Base-by-base conservation (phyloP, 2,888 invertebrate genomes). In the Callyntrura guangdongensis region DNA sequence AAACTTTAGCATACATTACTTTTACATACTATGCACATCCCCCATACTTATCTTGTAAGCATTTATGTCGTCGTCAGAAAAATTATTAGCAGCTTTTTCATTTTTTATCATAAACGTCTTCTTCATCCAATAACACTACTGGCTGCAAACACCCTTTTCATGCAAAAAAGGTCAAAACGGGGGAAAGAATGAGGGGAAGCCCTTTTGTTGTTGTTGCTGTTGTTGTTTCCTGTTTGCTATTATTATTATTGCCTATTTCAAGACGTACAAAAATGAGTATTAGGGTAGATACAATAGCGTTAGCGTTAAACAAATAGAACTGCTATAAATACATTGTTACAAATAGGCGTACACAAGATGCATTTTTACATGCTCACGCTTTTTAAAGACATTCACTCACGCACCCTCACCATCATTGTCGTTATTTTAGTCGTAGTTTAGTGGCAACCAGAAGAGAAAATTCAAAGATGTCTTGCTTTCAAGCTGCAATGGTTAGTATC, bases 161-260 rank as follows among this genome's bases (percentile, higher is more conserved):
- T 49, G 53, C 53, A 69, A 49, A 9, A 74, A 74, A 74, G 74
- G 74, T 74, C 49, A 74, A 49, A 47, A 74, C 4, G 9, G 74
- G 74, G 11, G 74, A 9, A 47, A 20, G 45, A 69, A 69, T 69
- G 69, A 1, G 11, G 45, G 36, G 9, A 49, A 22, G 47, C 45
- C 20, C 49, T 8, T 49, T 49, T 74, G 49, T 74, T 49, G 47
- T 22, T 74, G 49, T 3, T 49, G 49, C 45, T 72, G 14, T 20
- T 72, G 12, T 72, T 72, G 9, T 49, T 25, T 2, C 53, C 53
- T 53, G 8, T 6, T 53, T 12, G 53, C 53, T 53, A 9, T 53
- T 53, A 53, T n/a, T 14, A 36, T 36, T 36, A 36, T 53, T 14
- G 11, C 53, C 11, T 9, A 2, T 9, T 53, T 9, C 53, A 53